phyloP scores from a whole-genome alignment of 1,140 invertebrate species.

The Drosophila elegans region DNA sequence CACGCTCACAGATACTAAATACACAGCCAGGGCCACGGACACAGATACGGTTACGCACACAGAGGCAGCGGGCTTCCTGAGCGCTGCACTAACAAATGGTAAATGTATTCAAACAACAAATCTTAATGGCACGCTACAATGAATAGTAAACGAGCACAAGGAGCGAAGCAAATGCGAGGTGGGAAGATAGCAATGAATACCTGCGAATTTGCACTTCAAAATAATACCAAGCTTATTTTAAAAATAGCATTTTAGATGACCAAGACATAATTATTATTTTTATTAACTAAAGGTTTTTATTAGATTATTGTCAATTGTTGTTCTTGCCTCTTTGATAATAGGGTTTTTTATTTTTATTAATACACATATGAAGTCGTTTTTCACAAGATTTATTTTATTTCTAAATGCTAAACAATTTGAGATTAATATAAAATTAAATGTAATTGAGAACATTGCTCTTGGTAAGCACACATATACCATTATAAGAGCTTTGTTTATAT shows the following conservation, averaged over 20 bases:
- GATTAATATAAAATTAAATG: no score
- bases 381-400: no score
- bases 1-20: constrained; percentile 11
- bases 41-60: constrained; percentile 11
- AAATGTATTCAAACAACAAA: constrained; percentile 84
- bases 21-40: constrained; percentile 11
- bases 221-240: neutral
- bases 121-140: constrained; percentile 83
- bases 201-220: constrained; percentile 29
- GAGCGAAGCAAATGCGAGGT: constrained; percentile 15
- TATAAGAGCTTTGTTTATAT: no score
- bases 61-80: constrained; percentile 23
- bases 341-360: no score
- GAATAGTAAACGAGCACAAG: constrained; percentile 77
- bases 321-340: neutral
- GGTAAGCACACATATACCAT: no score
- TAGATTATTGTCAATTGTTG: no score
- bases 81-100: constrained; percentile 77
- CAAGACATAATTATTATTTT: no score
- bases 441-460: no score
- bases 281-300: no score
- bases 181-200: constrained; percentile 44
- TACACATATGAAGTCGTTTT: no score
- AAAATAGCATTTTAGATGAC: no score
- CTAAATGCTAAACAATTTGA: no score